A percentile compares a stretch with the other conserved stretches of the same genome.
Evolutionary conservation across 2,797 vertebrate genomes (phyloP).

Genomic region (Semaprochilodus insignis): DNA sequence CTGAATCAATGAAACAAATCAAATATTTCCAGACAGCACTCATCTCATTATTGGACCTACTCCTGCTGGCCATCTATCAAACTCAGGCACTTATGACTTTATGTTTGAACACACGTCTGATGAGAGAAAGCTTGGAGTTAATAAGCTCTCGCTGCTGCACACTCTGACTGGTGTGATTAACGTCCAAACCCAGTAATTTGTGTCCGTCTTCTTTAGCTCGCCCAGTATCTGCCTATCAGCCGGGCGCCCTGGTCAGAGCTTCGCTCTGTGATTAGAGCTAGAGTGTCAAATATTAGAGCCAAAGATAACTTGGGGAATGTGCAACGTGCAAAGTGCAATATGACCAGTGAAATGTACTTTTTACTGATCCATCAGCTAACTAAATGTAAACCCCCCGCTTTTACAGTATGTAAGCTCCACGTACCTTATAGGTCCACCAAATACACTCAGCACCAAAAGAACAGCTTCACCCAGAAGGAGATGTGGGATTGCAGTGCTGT

Average conservation of each 20-base stretch:
- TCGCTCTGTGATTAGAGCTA: not conserved
- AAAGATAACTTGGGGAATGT: not conserved
- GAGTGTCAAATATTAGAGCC: not conserved
- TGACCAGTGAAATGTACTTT: not conserved
- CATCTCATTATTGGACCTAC: not conserved
- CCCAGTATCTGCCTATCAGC: conserved; percentile 25
- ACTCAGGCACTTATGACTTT: conserved; percentile 2
- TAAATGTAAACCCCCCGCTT: no score
- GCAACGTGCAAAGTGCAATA: not conserved
- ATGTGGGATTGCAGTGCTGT: no score
- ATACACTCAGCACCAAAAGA: no score
- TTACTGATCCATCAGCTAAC: no score
- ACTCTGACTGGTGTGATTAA: conserved; percentile 32
- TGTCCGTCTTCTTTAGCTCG: conserved; percentile 41
- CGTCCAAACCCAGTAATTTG: conserved; percentile 33
- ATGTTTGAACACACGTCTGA: conserved; percentile 28
- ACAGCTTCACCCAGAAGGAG: no score
- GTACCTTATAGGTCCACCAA: no score
- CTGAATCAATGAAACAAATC: not conserved
- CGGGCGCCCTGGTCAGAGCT: not conserved
- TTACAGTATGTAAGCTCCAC: no score
- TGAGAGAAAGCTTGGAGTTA: conserved; percentile 22
- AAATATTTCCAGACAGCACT: not conserved
- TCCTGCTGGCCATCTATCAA: conserved; percentile 31
- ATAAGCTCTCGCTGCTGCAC: conserved; percentile 34